Conservation (phyloP, 1,140 invertebrate genomes). For the Arctopsyche grandis region DNA sequence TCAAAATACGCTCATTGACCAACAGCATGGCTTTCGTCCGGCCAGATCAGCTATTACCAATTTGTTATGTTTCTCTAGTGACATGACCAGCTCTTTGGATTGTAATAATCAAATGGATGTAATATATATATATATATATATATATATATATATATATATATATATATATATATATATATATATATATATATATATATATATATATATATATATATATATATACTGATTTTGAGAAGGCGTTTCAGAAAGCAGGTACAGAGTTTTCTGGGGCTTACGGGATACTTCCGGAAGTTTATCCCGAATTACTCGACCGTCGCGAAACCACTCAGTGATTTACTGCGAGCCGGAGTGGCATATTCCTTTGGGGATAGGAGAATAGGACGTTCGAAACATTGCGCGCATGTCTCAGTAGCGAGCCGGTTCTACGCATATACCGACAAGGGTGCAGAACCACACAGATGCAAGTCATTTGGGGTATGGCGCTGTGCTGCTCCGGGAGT, state of each 20-base stretch:
- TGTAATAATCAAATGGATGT: no score
- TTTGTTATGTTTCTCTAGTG: no score
- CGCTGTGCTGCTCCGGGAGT: neutral
- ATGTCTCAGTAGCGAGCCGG: neutral
- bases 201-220: no score
- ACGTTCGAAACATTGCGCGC: neutral
- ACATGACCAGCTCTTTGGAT: no score
- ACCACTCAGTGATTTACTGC: constrained; percentile 40
- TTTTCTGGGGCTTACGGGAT: constrained; percentile 57
- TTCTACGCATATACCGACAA: neutral
- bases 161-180: no score
- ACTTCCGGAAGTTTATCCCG: constrained; percentile 58
- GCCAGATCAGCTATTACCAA: no score
- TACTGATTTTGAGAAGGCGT: no score
- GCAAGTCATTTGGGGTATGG: neutral
- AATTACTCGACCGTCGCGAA: constrained; percentile 54
- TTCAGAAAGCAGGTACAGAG: constrained; percentile 53
- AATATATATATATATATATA: no score
- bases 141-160: no score
- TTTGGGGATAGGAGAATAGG: neutral
- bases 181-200: no score
- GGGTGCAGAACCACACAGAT: neutral
- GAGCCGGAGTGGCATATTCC: neutral
- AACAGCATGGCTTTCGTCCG: no score
- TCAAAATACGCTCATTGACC: no score